Base-by-base conservation (phyloP, 2,113 vertebrate genomes). In the Burhinus bistriatus region DNA sequence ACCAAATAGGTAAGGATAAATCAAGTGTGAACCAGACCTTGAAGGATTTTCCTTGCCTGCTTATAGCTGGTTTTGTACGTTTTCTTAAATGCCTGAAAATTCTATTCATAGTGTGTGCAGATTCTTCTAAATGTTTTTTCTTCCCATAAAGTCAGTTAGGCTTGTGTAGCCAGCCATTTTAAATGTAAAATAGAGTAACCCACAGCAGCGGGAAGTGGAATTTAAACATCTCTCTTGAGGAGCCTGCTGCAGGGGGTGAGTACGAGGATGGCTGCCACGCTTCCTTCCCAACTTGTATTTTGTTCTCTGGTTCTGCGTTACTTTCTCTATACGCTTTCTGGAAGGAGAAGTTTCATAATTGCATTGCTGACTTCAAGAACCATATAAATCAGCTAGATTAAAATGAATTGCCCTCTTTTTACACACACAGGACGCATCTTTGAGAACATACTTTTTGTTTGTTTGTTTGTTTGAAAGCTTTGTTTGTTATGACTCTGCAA, bases 381-480 rank as follows among this genome's bases (percentile, higher is more conserved):
- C 16, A 0, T 61, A 42, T 69, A 87, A 95, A 73, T 83, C 55
- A 94, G 65, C 29, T 76, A 27, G 0, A 73, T 71, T 42, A 81
- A 83, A 90, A 95, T 86, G 9, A 93, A 78, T 70, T 90, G 75
- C 54, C 83, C 20, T 85, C 75, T 91, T 80, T 86, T 59, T 77
- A 44, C 20, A 27, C 34, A 57, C 55, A 72, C 32, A 82, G 79
- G 82, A 83, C 87, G 68, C 69, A 51, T 88, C 58, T 95, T 93
- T 38, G 54, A 76, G 79, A 88, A 42, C 42, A 85, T 49, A 36
- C 32, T 47, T 83, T 54, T 57, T 52, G 20, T n/a, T n/a, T n/a
- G n/a, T n/a, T n/a, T n/a, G n/a, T n/a, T n/a, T n/a, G n/a, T 85
- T 95, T 84, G 87, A 88, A 93, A 94, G 82, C 54, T 92, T 96